These are phyloP conservation scores for Elachura formosa DNA, from an alignment of 2,113 vertebrate species.

Conservation along the genomic window DNA sequence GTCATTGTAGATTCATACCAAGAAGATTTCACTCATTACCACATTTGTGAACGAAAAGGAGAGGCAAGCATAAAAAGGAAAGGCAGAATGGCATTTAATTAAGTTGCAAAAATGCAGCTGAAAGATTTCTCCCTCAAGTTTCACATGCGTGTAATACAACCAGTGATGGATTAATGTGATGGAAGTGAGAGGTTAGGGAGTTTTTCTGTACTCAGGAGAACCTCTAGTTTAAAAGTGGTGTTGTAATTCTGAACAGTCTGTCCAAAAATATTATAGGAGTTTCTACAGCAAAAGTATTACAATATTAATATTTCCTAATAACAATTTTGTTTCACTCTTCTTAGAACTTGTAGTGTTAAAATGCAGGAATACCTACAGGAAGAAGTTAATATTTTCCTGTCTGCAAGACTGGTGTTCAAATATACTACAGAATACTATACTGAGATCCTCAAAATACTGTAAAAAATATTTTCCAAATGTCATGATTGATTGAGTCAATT, in stretches of 20 bases:
- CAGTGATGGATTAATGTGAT: not conserved
- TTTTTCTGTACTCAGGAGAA: not conserved
- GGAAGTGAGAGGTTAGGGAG: not conserved
- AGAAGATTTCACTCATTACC: conserved; percentile 1
- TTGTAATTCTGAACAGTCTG: not conserved
- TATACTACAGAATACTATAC: not conserved
- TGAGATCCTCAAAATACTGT: not conserved
- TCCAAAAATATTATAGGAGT: not conserved
- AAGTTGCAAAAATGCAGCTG: not conserved
- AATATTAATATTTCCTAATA: not conserved
- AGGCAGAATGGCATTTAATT: not conserved
- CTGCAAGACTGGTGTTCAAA: not conserved
- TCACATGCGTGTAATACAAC: not conserved
- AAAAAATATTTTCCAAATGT: not conserved
- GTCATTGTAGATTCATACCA: not conserved
- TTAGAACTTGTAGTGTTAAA: not conserved
- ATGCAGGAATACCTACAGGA: not conserved
- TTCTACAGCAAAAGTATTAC: not conserved
- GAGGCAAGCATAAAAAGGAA: not conserved
- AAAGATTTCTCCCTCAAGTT: not conserved
- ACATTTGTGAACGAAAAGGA: not conserved
- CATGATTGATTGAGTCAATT: not conserved
- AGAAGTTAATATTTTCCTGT: not conserved
- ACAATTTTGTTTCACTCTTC: not conserved
- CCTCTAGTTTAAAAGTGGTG: not conserved